These are phyloP conservation scores for Seriola rivoliana DNA, from an alignment of 2,113 vertebrate species.

Conservation along the genomic window DNA sequence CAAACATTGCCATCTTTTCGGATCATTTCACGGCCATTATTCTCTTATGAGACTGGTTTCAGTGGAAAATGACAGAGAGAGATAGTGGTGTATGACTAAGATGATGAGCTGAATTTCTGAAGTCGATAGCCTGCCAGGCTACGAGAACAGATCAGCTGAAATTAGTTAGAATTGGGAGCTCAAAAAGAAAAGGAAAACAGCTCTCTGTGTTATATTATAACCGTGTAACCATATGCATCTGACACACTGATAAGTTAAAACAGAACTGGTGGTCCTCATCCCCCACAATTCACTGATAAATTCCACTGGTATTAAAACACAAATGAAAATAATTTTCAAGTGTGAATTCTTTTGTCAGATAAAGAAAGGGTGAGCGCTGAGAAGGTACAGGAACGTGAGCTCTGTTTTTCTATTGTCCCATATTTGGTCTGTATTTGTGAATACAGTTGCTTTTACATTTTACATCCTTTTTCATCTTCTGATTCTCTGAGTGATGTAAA, in stretches of 20 bases:
- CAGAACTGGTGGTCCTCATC: too few relatives aligned
- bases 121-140: background rate
- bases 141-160: background rate
- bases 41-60: conserved; percentile 10
- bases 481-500: too few relatives aligned
- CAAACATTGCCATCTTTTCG: background rate
- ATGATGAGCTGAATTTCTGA: conserved; percentile 21
- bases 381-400: too few relatives aligned
- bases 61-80: conserved; percentile 24
- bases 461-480: too few relatives aligned
- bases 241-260: background rate
- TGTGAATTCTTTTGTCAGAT: background rate
- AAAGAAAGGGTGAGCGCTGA: background rate
- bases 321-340: background rate
- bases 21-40: background rate
- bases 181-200: background rate
- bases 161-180: background rate
- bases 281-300: background rate
- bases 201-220: background rate
- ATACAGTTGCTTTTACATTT: too few relatives aligned
- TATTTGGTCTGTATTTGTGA: background rate
- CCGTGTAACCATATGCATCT: background rate
- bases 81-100: background rate
- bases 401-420: too few relatives aligned
- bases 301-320: background rate